phyloP scores from a whole-genome alignment of 2,113 vertebrate species.

The Pachycephala philippinensis region DNA sequence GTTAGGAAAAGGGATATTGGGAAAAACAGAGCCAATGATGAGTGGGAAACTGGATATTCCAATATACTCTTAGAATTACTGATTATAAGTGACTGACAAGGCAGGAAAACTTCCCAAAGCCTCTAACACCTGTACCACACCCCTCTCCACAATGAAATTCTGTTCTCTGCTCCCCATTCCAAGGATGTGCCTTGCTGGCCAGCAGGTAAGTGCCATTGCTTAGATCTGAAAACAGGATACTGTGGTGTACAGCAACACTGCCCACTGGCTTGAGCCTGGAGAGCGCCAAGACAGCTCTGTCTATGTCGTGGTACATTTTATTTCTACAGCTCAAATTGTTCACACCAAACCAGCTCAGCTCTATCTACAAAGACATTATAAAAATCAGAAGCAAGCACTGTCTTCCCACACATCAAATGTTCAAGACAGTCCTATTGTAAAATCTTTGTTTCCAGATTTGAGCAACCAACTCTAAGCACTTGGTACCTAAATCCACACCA shows the following conservation, averaged over 20 bases:
- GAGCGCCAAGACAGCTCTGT: neutral
- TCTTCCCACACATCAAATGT: neutral
- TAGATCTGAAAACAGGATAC: neutral
- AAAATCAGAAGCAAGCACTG: neutral
- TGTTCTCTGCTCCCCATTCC: neutral
- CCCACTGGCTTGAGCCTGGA: rapidly evolving
- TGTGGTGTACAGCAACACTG: neutral
- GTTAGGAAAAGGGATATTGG: neutral
- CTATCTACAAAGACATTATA: neutral
- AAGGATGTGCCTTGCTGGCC: neutral
- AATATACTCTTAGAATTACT: neutral
- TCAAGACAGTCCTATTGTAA: neutral
- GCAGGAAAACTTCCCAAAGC: neutral
- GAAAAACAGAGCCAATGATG: neutral
- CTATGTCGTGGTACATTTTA: neutral
- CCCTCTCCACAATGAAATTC: rapidly evolving
- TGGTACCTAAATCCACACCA: neutral
- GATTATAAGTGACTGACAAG: neutral
- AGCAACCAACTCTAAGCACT: neutral
- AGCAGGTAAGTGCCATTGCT: neutral
- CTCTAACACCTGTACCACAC: neutral
- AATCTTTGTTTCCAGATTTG: neutral
- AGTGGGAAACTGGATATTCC: neutral
- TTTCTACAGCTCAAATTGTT: neutral
- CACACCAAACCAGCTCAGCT: neutral